These are phyloP conservation scores for Acleris literana DNA, from an alignment of 2,888 invertebrate genomes.

Conservation along the genomic window DNA sequence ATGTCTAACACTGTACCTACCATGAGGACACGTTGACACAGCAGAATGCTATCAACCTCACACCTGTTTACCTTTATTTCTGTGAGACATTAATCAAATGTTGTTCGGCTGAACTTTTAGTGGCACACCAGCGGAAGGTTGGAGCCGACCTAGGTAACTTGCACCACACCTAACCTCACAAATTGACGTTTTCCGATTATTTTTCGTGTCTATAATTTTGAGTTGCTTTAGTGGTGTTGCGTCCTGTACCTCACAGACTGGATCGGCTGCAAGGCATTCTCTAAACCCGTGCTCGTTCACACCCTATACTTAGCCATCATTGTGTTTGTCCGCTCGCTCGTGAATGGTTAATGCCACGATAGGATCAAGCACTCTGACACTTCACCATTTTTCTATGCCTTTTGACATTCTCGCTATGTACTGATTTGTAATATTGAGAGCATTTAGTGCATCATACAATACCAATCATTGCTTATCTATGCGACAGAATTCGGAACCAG, in stretches of 20 bases:
- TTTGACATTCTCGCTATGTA: conserved; percentile 75
- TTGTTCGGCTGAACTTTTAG: conserved; percentile 84
- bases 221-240: conserved; percentile 84
- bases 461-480: conserved; percentile 24
- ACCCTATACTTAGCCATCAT: conserved; percentile 78
- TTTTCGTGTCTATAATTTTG: conserved; percentile 81
- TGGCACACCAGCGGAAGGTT: conserved; percentile 89
- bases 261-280: conserved; percentile 81
- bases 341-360: conserved; percentile 73
- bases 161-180: conserved; percentile 83
- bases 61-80: conserved; percentile 62
- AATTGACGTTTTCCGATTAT: conserved; percentile 81
- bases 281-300: conserved; percentile 81
- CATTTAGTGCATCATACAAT: conserved; percentile 81
- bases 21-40: conserved; percentile 61
- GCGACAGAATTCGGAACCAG: conserved; percentile 44
- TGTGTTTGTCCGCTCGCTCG: conserved; percentile 82
- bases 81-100: conserved; percentile 77
- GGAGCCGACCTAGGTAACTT: conserved; percentile 88
- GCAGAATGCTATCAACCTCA: conserved; percentile 59
- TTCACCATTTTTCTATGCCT: conserved; percentile 76
- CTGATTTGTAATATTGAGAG: conserved; percentile 66
- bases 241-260: conserved; percentile 82
- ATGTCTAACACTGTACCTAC: conserved; percentile 62
- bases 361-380: conserved; percentile 75